phyloP scores from a whole-genome alignment of 2,797 vertebrate species.

The Poecilia picta region DNA sequence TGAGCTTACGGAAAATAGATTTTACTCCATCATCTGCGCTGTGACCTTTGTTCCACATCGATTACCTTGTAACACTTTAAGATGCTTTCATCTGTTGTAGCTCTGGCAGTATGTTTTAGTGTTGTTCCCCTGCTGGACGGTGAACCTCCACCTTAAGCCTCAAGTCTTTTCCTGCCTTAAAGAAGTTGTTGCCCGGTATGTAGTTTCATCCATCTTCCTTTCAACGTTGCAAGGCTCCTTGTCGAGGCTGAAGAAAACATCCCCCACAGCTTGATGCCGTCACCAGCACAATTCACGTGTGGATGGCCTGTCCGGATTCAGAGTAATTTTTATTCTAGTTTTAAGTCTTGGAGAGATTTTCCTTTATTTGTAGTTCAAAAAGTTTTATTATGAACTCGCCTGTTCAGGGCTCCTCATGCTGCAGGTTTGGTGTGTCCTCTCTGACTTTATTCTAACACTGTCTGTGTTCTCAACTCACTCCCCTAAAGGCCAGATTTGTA shows the following conservation, averaged over 20 bases:
- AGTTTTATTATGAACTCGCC: background rate
- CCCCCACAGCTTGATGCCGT: background rate
- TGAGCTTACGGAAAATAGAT: background rate
- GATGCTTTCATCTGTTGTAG: background rate
- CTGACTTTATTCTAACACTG: background rate
- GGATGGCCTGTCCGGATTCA: background rate
- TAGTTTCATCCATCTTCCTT: background rate
- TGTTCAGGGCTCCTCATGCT: background rate
- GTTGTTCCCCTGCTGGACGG: background rate
- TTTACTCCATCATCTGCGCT: background rate
- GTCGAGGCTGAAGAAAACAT: background rate
- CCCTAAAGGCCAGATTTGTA: too few species aligned
- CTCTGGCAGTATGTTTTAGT: background rate
- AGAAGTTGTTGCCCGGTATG: background rate
- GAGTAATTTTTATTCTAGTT: background rate
- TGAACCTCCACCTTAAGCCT: background rate
- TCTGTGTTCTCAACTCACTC: background rate
- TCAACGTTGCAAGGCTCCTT: background rate
- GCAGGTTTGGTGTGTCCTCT: background rate
- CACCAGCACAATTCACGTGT: background rate
- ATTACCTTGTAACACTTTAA: background rate
- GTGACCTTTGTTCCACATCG: background rate
- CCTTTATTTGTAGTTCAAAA: background rate
- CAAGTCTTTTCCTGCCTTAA: background rate
- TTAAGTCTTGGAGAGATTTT: background rate